Base-by-base conservation (phyloP, 2,888 invertebrate species). In the Lissonota sp. region DNA sequence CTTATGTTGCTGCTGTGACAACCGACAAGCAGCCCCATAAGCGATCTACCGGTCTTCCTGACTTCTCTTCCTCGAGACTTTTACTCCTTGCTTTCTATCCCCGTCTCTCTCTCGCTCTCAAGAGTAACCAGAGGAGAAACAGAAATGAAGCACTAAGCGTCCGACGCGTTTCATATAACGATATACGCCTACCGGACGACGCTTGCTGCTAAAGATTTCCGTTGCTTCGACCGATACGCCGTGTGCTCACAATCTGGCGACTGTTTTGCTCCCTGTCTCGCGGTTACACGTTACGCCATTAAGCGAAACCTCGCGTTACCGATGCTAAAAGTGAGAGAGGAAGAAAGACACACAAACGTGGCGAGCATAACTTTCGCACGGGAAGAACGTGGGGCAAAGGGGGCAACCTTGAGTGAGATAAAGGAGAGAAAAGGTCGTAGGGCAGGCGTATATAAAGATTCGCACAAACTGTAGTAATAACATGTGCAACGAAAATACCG, bases 11-110 rank as follows among this genome's bases (percentile, higher is more conserved):
- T 84, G 78, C 87, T 85, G 87, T 87, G 89, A 88, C 89, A 87
- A 86, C 83, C 84, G 85, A 88, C 88, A 89, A 85, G 86, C 85
- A 83, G 84, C 83, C 75, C 86, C 86, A 86, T 88, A 89, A 88
- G 86, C 87, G 87, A 87, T 87, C 84, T 78, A 82, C 83, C 83
- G 82, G 84, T 84, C 83, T 82, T 84, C 77, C 76, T 67, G 70
- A 72, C 81, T 78, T 55, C 58, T 66, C 63, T 80, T 76, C 70
- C 57, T 60, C 14, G 57, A 78, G 53, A 12, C 71, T 74, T 64
- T 69, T 51, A 51, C 79, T 26, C n/a, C 12, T 74, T 76, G 66
- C 55, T 60, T 73, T 63, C 44, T 60, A 14, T 67, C 75, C 55
- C 8, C 72, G 42, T 76, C 60, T 81, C 58, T 55, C 76, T 63